phyloP scores from a whole-genome alignment of 2,113 vertebrate species.

The Rhinolophus sinicus region DNA sequence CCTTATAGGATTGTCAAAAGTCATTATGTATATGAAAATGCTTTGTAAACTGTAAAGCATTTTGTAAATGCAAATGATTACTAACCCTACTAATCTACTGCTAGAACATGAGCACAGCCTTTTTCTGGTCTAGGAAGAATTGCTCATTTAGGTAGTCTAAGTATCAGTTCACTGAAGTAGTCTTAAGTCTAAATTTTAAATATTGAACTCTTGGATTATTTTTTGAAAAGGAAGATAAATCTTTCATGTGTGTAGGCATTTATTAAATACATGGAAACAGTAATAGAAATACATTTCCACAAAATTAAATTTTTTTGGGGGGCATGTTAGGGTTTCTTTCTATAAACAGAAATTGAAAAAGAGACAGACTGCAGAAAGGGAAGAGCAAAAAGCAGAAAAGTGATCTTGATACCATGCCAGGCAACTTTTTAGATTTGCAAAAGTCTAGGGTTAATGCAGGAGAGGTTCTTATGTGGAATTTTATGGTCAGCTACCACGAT shows the following conservation, averaged over 20 bases:
- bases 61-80: conserved; percentile 38
- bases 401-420: conserved; percentile 12
- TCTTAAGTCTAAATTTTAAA: conserved; percentile 41
- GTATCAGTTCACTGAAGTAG: neutral
- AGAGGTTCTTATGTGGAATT: neutral
- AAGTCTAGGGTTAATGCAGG: neutral
- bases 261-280: conserved; percentile 48
- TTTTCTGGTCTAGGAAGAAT: conserved; percentile 33
- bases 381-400: conserved; percentile 28
- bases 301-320: neutral
- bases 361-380: neutral
- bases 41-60: neutral
- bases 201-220: neutral
- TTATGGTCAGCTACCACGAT: neutral
- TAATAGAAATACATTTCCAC: conserved; percentile 29
- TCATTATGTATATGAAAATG: neutral
- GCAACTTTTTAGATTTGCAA: conserved; percentile 13
- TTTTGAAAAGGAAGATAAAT: conserved; percentile 37
- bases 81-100: neutral
- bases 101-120: neutral
- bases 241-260: conserved; percentile 14
- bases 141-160: conserved; percentile 43
- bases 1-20: neutral
- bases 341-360: conserved; percentile 41
- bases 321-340: conserved; percentile 25